phyloP scores from a whole-genome alignment of 2,888 invertebrate genomes.

The Drosophila paracracens region DNA sequence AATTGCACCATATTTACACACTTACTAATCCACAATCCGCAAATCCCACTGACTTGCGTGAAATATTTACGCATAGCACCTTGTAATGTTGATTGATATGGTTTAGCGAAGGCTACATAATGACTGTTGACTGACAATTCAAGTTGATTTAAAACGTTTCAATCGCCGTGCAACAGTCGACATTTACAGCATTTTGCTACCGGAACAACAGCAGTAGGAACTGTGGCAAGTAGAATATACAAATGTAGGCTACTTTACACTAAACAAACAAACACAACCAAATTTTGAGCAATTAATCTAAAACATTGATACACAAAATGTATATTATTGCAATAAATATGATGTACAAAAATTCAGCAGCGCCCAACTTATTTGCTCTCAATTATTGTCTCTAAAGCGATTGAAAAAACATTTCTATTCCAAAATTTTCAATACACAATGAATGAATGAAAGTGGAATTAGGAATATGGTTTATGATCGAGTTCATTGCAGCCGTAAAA shows the following conservation, averaged over 20 bases:
- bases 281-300: neutral
- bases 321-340: neutral
- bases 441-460: neutral
- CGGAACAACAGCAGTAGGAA: slow-evolving; percentile 5
- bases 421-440: neutral
- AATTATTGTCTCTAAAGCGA: neutral
- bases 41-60: neutral
- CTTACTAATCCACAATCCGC: slow-evolving; percentile 24
- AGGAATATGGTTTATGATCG: neutral
- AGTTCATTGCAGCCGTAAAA: neutral
- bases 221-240: slow-evolving; percentile 20
- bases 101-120: slow-evolving; percentile 58
- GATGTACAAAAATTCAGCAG: neutral
- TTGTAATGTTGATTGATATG: slow-evolving; percentile 56
- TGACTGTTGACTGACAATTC: slow-evolving; percentile 45
- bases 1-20: neutral
- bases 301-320: neutral
- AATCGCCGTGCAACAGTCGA: slow-evolving; percentile 32
- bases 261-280: neutral
- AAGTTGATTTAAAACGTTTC: slow-evolving; percentile 53
- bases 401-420: neutral
- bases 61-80: slow-evolving; percentile 45
- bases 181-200: slow-evolving; percentile 2
- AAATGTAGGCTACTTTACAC: slow-evolving; percentile 18
- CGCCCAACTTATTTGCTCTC: neutral